Base-by-base conservation (phyloP, 23 tunicate species). In the Diplosoma virens region DNA sequence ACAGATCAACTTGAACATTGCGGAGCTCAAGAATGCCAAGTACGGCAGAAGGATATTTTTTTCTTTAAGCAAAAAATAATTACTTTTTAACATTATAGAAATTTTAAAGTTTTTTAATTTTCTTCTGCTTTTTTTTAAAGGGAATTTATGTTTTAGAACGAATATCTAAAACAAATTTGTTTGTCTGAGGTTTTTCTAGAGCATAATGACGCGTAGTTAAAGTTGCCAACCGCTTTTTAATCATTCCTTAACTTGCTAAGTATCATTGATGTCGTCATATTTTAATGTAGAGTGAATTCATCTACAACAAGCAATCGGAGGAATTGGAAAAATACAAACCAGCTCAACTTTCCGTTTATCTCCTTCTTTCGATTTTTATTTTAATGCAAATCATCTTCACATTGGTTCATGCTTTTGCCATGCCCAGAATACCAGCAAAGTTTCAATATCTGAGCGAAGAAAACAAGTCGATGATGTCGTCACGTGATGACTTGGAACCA, bases 371-470 rank as follows among this genome's bases (percentile, higher is more conserved):
- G 7, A 17, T 84, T 7, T 84, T 84, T 45, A 25, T 66, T 9
- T 24, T 37, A 25, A 84, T 84, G 77, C 89, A 84, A 84, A 67
- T 77, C 21, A 68, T 58, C 18, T 84, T 84, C 75, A 84, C 89
- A 4, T 14, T 47, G 46, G 78, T 77, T 46, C 89, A 84, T 77
- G 89, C 78, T 31, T 34, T 77, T 34, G 81, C 75, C 30, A 47
- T 84, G n/a, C 82, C 82, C 5, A 17, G 30, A 67, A 69, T 76
- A 17, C 50, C 71, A 3, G 14, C 81, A 30, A 76, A 76, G 60
- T 76, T 76, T 58, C 28, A 58, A 5, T 16, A 6, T 29, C 35
- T 7, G 11, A 7, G 11, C 11, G 69, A 61, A 26, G 69, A 26
- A 29, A 4, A 29, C 7, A 61, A 61, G 4, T 7, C 34, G 30